Base-by-base conservation (phyloP, 2,888 invertebrate species). In the Sicus ferrugineus region DNA sequence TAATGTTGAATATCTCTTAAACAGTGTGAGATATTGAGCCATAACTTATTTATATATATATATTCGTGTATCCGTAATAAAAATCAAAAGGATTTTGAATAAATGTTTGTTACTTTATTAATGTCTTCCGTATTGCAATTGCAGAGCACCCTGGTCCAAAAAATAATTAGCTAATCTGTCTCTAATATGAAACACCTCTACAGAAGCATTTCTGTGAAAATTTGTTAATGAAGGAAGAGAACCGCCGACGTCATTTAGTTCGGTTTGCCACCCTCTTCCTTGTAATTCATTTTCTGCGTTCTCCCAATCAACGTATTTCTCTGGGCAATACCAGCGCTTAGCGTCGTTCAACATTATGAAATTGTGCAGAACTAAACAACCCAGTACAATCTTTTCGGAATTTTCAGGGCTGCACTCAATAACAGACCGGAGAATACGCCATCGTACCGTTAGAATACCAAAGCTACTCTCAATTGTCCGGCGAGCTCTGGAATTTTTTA, bases 191-290 rank as follows among this genome's bases (percentile, higher is more conserved):
- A 38, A 77, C 74, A 9, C 73, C 7, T 50, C 21, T 52, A 75
- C 5, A 67, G 67, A 70, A 78, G 75, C 80, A 80, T 80, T 72
- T 54, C 70, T 54, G 14, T 26, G 5, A 31, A 5, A 56, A 50
- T 42, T 64, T 71, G 64, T 68, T 62, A 67, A 21, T 26, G 54
- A 54, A 28, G 3, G 26, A 11, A 58, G 58, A 28, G 30, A 19
- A 14, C 58, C 58, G 16, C 58, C 58, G 3, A n/a, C 31, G 3
- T 30, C 14, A 19, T 3, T 9, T 7, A 58, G 30, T 16, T 58
- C 58, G 28, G 30, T 14, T 30, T 31, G 14, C 69, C 69, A 69
- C 6, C 23, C 28, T 30, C 56, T 58, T n/a, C 30, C 28, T 9
- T 69, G 56, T 11, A 31, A n/a, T 16, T 50, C 52, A 26, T 52